These are phyloP conservation scores for Paradoxurus hermaphroditus DNA, from an alignment of 2,113 vertebrate species.

Conservation along the genomic window DNA sequence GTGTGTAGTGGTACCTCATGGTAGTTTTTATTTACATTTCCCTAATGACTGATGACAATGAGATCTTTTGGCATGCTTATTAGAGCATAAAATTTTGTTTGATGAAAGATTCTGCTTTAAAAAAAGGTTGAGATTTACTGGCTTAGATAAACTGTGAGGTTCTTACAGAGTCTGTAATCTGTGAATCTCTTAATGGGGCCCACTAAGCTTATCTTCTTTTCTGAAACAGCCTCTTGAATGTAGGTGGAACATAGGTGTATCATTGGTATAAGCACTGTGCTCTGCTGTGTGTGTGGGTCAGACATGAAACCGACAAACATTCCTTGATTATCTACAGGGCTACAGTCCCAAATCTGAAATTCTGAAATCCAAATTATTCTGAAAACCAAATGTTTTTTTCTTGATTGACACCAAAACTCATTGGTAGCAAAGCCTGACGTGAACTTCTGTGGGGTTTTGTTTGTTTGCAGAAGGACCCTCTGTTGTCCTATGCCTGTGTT, in stretches of 20 bases:
- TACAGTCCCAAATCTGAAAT: slow-evolving; percentile 9
- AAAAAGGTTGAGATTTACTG: background rate
- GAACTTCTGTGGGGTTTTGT: background rate
- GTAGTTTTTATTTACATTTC: slow-evolving; percentile 33
- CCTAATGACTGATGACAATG: background rate
- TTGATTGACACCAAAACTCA: background rate
- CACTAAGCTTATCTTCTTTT: background rate
- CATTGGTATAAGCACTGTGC: background rate
- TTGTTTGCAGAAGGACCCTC: slow-evolving; percentile 88
- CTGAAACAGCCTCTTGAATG: background rate
- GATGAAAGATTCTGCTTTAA: background rate
- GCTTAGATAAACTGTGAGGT: background rate
- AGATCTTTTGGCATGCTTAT: slow-evolving; percentile 14
- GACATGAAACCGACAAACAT: background rate
- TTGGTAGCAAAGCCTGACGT: background rate
- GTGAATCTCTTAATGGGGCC: background rate
- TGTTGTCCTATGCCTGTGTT: slow-evolving; percentile 87
- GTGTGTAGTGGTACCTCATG: background rate
- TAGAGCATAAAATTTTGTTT: background rate
- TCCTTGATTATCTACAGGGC: background rate
- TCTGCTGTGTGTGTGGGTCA: background rate
- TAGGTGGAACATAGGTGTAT: background rate
- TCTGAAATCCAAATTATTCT: background rate
- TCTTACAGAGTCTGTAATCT: background rate
- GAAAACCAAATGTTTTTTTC: slow-evolving; percentile 8